phyloP scores from a whole-genome alignment of 2,113 vertebrate genomes.

The Tupaia chinensis region DNA sequence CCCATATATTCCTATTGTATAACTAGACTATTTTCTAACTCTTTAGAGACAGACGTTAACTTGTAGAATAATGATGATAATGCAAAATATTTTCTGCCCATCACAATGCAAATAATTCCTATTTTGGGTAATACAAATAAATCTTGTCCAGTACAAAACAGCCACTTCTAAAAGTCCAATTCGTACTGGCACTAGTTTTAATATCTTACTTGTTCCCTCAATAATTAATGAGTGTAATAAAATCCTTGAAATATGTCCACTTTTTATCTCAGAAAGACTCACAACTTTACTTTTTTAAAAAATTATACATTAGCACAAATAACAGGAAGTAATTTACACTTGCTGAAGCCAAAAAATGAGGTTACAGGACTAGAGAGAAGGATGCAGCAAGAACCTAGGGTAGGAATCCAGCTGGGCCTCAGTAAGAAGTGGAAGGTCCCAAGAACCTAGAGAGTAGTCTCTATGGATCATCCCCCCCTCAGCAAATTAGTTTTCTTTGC shows the following conservation, averaged over 20 bases:
- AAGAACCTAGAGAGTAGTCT: neutral
- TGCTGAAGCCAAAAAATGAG: neutral
- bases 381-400: neutral
- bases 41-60: neutral
- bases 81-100: conserved; percentile 21
- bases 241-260: conserved; percentile 9
- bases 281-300: conserved; percentile 34
- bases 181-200: conserved; percentile 34
- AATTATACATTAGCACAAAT: conserved; percentile 26
- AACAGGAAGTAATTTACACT: neutral
- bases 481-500: conserved; percentile 53
- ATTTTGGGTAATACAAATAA: conserved; percentile 40
- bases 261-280: conserved; percentile 37
- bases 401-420: neutral
- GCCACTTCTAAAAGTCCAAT: conserved; percentile 41
- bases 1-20: neutral
- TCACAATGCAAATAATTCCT: conserved; percentile 36
- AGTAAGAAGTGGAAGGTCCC: neutral
- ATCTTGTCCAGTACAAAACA: conserved; percentile 18
- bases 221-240: conserved; percentile 46
- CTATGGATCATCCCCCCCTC: neutral
- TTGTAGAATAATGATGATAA: neutral
- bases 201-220: conserved; percentile 32
- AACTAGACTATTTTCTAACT: neutral
- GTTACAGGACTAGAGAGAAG: neutral